Evolutionary conservation across 1,140 invertebrate genomes (phyloP).

Genomic region (Drosophila hydei): DNA sequence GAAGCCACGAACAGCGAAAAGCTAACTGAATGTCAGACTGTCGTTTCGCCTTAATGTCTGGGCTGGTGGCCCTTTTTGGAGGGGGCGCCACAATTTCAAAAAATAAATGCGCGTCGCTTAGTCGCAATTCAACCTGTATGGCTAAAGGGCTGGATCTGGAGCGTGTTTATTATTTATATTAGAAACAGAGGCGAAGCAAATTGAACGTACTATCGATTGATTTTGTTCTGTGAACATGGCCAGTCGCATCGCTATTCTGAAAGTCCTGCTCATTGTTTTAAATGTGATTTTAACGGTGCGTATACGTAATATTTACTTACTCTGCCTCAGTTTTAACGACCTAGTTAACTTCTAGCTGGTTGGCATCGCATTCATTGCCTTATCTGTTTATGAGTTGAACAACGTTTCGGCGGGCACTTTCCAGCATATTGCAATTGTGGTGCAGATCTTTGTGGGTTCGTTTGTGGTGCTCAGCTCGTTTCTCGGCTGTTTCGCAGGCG

Average conservation of each 20-base stretch:
- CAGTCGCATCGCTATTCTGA: slow-evolving; percentile 63
- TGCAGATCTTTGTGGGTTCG: slow-evolving; percentile 80
- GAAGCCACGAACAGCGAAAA: slow-evolving; percentile 35
- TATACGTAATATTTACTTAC: slow-evolving; percentile 49
- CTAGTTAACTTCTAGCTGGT: slow-evolving; percentile 55
- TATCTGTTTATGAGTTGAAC: slow-evolving; percentile 75
- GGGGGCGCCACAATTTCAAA: slow-evolving; percentile 71
- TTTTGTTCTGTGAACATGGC: slow-evolving; percentile 49
- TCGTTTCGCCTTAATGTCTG: slow-evolving; percentile 1
- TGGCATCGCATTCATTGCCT: slow-evolving; percentile 72
- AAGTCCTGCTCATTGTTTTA: slow-evolving; percentile 65
- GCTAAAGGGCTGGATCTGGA: slow-evolving; percentile 58
- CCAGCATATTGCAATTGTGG: slow-evolving; percentile 75
- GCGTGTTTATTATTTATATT: slow-evolving; percentile 24
- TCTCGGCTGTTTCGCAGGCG: slow-evolving; percentile 70
- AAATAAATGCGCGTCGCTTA: slow-evolving; percentile 66
- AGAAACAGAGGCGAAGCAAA: slow-evolving; percentile 31
- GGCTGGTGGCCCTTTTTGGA: slow-evolving; percentile 41
- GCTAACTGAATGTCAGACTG: slow-evolving; percentile 16
- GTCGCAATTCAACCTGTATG: slow-evolving; percentile 67
- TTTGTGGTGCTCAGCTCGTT: slow-evolving; percentile 79
- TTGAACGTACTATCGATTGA: slow-evolving; percentile 69
- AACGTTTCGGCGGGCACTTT: slow-evolving; percentile 73
- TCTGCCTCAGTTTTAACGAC: neutral
- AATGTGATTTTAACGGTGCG: slow-evolving; percentile 80